These are phyloP conservation scores for Trichogramma pretiosum DNA, from an alignment of 1,140 invertebrate genomes.

Conservation along the genomic window DNA sequence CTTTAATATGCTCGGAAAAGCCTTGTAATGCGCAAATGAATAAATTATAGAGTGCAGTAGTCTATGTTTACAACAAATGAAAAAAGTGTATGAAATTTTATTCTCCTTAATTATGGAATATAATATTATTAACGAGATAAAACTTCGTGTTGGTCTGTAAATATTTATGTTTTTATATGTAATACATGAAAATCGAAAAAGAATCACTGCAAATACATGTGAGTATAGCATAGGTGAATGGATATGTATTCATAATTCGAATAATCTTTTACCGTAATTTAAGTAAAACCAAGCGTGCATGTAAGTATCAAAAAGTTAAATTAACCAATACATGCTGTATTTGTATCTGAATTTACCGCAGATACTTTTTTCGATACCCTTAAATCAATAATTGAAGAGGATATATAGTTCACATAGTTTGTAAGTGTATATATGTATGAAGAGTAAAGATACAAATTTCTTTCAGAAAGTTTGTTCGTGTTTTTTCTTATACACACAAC, in stretches of 20 bases:
- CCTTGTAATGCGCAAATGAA: conserved; percentile 14
- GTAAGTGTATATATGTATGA: conserved; percentile 20
- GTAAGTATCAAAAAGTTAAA: conserved; percentile 40
- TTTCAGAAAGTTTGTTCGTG: too few species aligned
- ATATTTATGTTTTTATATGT: conserved; percentile 47
- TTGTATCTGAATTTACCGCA: conserved; percentile 8
- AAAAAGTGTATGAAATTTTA: conserved; percentile 13
- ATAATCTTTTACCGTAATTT: conserved; percentile 43
- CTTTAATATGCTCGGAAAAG: conserved; percentile 18
- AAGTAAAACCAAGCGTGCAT: too few species aligned
- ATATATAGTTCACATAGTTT: conserved; percentile 14
- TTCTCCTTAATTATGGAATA: too few species aligned
- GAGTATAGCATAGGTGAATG: conserved; percentile 25
- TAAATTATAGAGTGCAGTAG: too few species aligned
- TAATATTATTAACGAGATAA: conserved; percentile 31
- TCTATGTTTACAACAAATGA: too few species aligned
- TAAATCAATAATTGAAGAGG: too few species aligned
- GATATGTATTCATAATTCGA: conserved; percentile 29
- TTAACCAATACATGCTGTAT: conserved; percentile 7
- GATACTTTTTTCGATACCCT: too few species aligned
- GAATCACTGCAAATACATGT: conserved; percentile 19
- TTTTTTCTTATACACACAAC: too few species aligned
- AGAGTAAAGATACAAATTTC: conserved; percentile 15
- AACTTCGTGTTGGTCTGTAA: conserved; percentile 42
- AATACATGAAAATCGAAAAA: conserved; percentile 28